Evolutionary conservation across 2,113 vertebrate species (phyloP).

Genomic region (Tupaia chinensis): DNA sequence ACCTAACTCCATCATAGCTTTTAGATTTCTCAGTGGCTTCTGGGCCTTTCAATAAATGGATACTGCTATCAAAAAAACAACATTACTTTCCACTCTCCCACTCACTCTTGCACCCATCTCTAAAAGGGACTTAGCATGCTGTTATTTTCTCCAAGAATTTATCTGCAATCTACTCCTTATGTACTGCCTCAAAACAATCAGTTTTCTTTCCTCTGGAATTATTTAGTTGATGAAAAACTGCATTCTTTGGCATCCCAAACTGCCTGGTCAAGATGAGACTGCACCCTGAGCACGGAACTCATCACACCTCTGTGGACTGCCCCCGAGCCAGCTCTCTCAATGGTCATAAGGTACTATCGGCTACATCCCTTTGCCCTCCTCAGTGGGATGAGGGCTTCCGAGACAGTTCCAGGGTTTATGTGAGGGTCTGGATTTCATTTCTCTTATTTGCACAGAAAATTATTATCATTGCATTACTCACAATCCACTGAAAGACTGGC

Average conservation of each 20-base stretch:
- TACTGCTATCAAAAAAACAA: neutral
- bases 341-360: neutral
- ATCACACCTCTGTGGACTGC: neutral
- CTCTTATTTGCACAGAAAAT: neutral
- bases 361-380: neutral
- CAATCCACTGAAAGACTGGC: neutral
- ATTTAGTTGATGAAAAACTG: neutral
- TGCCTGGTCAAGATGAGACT: neutral
- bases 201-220: neutral
- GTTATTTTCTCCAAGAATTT: neutral
- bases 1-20: neutral
- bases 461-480: neutral
- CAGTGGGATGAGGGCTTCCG: neutral
- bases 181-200: conserved; percentile 22
- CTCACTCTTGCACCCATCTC: neutral
- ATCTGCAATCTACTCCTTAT: neutral
- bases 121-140: neutral
- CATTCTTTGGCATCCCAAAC: neutral
- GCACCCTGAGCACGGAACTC: neutral
- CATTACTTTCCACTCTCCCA: neutral
- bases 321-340: neutral
- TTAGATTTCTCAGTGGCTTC: neutral
- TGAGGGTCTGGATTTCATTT: neutral
- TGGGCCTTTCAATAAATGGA: neutral
- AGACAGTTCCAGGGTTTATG: neutral